Evolutionary conservation across 2,888 invertebrate genomes (phyloP), one percentile per base, ranked within the genome.

Genomic region (Dioctria rufipes): DNA sequence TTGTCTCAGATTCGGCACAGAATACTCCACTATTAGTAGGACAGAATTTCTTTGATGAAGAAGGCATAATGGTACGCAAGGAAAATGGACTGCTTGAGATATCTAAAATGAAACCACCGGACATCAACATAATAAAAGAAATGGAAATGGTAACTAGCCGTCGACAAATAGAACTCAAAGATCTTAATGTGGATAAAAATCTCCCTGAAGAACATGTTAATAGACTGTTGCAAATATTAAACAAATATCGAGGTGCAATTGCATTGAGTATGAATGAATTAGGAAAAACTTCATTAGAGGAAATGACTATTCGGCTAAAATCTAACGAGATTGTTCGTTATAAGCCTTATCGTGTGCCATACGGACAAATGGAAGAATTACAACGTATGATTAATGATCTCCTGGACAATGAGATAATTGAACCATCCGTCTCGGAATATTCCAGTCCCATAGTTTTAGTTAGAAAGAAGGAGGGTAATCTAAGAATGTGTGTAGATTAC

Each of bases 341-440:
- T 42, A 8, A 13, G n/a, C 65, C 65, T 0, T 65, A 40, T 40
- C 9, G 42, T 6, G 65, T 65, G 4, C 65, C 42, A 4, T 65
- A 65, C 43, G 65, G 65, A 9, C 65, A 65, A 65, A 65, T 65
- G 8, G 65, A 65, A 9, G 11, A 4, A n/a, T 5, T 65, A 40
- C 42, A 65, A 42, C 40, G 9, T n/a, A 65, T 65, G 8, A 11
- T 65, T 11, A 65, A 65, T 4, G 65, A 65, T 4, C 43, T 65
- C 8, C 5, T 37, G 3, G 42, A 40, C 3, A 65, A 65, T 40
- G 9, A 65, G 8, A 65, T 65, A 8, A 65, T 65, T 65, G 65
- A 65, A 11, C 42, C 40, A 42, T 65, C 65, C 40, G 9, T 9
- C n/a, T 65, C 65, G 8, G 65, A 65, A 40, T 65, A 11, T 65